Percentiles rank a stretch among this genome's conserved stretches.
Conservation (phyloP, 2,113 vertebrate genomes). For the Numida meleagris region DNA sequence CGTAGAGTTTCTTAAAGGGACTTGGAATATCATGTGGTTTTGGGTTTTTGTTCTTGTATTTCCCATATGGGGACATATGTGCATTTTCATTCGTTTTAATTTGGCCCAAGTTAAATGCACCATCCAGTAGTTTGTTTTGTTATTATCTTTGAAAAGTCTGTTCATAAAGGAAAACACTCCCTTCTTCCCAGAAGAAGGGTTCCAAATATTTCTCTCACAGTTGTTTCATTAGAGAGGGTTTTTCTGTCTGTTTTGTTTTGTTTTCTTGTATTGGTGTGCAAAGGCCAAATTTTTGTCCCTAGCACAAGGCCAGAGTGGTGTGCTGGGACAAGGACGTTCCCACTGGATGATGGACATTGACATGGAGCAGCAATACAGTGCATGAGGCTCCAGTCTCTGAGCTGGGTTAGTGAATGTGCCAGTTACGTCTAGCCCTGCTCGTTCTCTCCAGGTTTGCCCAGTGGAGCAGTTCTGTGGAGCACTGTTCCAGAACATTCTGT, state of each 20-base stretch:
- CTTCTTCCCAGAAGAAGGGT: background rate
- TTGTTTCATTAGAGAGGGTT: background rate
- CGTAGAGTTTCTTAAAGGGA: constrained; percentile 37
- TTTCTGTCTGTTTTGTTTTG: background rate
- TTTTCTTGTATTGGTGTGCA: background rate
- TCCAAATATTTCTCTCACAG: background rate
- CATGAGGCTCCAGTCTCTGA: background rate
- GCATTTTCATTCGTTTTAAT: constrained; percentile 44
- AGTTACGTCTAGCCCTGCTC: background rate
- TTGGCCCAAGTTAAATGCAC: background rate
- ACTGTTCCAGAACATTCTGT: background rate
- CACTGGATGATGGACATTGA: background rate
- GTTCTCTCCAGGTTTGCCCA: accelerated
- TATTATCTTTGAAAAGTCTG: background rate
- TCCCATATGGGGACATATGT: background rate
- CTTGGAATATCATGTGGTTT: constrained; percentile 24
- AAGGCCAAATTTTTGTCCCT: background rate
- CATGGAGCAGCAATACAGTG: background rate
- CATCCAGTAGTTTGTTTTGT: constrained; percentile 22
- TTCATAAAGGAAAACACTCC: background rate
- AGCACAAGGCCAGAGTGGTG: background rate
- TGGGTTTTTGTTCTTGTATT: background rate
- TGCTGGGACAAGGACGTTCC: background rate
- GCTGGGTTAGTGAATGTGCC: background rate
- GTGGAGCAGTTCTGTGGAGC: accelerated